Conservation (phyloP, 2,113 vertebrate genomes). For the Scalopus aquaticus region DNA sequence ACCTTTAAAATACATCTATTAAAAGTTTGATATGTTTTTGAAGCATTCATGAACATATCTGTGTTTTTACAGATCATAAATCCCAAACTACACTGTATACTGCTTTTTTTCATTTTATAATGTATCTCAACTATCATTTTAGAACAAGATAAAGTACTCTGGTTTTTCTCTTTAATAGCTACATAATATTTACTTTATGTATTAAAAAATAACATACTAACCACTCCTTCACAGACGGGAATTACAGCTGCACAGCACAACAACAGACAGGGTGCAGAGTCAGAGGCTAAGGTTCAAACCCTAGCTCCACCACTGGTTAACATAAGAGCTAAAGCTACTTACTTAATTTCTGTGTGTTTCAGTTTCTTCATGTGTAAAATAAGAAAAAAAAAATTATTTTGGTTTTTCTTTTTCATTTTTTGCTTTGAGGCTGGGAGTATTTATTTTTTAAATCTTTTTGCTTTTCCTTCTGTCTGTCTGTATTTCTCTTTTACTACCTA, state of each 20-base stretch:
- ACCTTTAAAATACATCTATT: not conserved
- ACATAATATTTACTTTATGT: not conserved
- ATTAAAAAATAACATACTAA: not conserved
- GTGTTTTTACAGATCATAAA: not conserved
- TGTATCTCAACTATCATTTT: not conserved
- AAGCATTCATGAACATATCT: not conserved
- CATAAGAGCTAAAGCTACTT: not conserved
- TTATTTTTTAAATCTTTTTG: too few relatives aligned
- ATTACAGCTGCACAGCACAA: not conserved
- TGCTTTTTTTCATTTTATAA: slow-evolving; percentile 34
- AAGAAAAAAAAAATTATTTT: not conserved
- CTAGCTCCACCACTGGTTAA: not conserved
- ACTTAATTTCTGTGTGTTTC: not conserved
- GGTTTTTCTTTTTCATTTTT: too few relatives aligned
- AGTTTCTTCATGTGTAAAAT: not conserved
- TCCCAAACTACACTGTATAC: not conserved
- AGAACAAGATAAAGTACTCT: not conserved
- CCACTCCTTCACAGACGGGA: not conserved
- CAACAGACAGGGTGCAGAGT: not conserved
- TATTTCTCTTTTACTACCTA: not conserved
- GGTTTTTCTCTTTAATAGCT: not conserved
- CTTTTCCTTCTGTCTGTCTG: too few relatives aligned
- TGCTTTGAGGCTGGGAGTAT: too few relatives aligned
- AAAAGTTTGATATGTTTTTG: not conserved
- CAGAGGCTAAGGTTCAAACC: not conserved